These are phyloP conservation scores for Heterohyrax brucei DNA, from an alignment of 2,797 vertebrate species.

Conservation along the genomic window DNA sequence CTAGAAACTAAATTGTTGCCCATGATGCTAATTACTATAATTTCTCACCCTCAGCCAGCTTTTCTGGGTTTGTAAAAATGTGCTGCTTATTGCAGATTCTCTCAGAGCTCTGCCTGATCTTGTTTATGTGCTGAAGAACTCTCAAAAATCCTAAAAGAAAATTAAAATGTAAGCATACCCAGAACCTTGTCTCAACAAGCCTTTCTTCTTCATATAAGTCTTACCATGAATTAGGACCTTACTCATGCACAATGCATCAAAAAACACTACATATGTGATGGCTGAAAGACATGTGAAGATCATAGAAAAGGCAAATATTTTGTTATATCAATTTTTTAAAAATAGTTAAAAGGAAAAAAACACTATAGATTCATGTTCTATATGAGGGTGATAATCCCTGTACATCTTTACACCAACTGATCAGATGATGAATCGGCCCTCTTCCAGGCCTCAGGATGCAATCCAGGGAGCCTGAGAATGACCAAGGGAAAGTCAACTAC, in stretches of 20 bases:
- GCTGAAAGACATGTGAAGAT: background rate
- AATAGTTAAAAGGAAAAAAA: background rate
- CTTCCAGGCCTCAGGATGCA: background rate
- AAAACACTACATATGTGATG: background rate
- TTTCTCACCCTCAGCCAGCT: background rate
- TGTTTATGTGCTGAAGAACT: background rate
- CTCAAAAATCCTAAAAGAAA: background rate
- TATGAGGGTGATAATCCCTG: background rate
- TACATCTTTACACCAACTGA: background rate
- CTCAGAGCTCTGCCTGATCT: background rate
- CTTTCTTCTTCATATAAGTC: background rate
- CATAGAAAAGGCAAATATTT: background rate
- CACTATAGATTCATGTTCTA: background rate
- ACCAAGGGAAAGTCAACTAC: background rate
- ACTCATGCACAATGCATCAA: background rate
- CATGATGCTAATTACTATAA: background rate
- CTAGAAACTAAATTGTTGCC: slow-evolving; percentile 3
- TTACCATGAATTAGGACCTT: background rate
- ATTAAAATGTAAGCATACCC: background rate
- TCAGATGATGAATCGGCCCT: background rate
- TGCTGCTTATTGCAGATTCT: background rate
- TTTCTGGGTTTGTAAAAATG: background rate
- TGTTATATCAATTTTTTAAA: background rate
- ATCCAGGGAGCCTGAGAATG: no score
- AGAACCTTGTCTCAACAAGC: background rate